phyloP scores from a whole-genome alignment of 2,888 invertebrate species.

The Falcaria lacertinaria region DNA sequence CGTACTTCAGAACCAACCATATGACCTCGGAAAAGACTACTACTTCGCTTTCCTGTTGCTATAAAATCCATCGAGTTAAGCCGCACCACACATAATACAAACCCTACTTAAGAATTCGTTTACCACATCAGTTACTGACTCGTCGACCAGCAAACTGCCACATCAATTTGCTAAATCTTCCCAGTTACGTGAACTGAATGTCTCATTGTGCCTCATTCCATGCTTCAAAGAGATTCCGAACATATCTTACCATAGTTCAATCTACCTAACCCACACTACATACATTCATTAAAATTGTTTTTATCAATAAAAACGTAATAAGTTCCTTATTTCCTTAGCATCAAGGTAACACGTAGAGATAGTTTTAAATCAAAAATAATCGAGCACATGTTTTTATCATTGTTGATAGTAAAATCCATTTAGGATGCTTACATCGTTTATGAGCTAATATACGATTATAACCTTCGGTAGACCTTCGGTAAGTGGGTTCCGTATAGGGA shows the following conservation, averaged over 20 bases:
- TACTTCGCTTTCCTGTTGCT: neutral
- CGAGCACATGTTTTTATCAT: too few species aligned
- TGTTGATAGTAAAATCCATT: too few species aligned
- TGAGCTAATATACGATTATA: too few species aligned
- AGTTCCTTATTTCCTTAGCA: too few species aligned
- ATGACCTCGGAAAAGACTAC: neutral
- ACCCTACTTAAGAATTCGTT: neutral
- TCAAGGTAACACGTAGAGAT: too few species aligned
- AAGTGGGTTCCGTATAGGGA: too few species aligned
- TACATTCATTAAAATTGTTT: too few species aligned
- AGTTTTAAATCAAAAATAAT: too few species aligned
- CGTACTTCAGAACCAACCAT: too few species aligned
- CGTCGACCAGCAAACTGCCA: neutral
- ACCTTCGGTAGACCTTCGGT: too few species aligned
- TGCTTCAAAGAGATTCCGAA: neutral
- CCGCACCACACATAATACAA: neutral
- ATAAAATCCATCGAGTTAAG: neutral
- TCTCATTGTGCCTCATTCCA: neutral
- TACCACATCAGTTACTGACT: neutral
- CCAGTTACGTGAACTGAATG: neutral
- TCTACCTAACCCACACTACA: neutral
- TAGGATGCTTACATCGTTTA: too few species aligned
- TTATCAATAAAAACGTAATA: too few species aligned
- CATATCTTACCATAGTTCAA: neutral
- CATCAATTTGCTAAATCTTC: neutral